Evolutionary conservation across 2,797 vertebrate species (phyloP).

Genomic region (Sebastes itinus): DNA sequence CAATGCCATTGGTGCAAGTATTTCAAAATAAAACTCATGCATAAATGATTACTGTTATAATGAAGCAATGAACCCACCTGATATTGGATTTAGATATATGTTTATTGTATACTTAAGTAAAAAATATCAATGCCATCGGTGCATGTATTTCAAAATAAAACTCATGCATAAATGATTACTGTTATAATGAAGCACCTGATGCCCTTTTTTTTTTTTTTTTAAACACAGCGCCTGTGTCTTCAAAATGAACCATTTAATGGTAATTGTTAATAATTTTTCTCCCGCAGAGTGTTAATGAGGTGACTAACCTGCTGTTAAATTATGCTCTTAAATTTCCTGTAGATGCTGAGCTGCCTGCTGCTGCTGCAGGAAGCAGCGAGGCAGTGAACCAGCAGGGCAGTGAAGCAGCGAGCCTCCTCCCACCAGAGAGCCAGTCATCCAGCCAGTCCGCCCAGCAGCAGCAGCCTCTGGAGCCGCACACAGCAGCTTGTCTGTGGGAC

Average conservation of each 20-base stretch:
- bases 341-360: slow-evolving; percentile 64
- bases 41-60: neutral
- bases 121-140: neutral
- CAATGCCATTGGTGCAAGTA: neutral
- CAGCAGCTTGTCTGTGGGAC: slow-evolving; percentile 75
- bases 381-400: slow-evolving; percentile 51
- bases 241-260: slow-evolving; percentile 42
- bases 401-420: slow-evolving; percentile 58
- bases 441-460: slow-evolving; percentile 52
- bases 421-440: slow-evolving; percentile 30
- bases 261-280: slow-evolving; percentile 46
- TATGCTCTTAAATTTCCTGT: slow-evolving; percentile 70
- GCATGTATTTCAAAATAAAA: too few relatives aligned
- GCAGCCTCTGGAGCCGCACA: slow-evolving; percentile 54
- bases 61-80: neutral
- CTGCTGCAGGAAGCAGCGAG: slow-evolving; percentile 67
- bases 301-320: slow-evolving; percentile 68
- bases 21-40: neutral
- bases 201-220: neutral
- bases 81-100: too few relatives aligned
- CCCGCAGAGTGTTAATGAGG: slow-evolving; percentile 68
- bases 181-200: neutral
- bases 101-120: neutral
- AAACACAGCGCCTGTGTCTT: slow-evolving; percentile 19
- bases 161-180: neutral